These are phyloP conservation scores for Paratilapia polleni DNA, from an alignment of 2,113 vertebrate genomes.

Conservation along the genomic window DNA sequence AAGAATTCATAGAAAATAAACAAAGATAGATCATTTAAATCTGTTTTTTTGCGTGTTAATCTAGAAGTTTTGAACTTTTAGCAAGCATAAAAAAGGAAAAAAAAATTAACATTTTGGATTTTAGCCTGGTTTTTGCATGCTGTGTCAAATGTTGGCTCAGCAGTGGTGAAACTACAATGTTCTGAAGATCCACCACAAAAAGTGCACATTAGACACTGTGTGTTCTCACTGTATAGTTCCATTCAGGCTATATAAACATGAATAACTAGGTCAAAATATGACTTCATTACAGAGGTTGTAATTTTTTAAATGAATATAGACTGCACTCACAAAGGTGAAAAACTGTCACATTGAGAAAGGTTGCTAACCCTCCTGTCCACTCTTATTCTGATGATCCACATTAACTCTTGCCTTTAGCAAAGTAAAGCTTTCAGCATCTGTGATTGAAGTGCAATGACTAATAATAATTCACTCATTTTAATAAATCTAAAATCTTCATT, in stretches of 20 bases:
- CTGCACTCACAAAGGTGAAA: background rate
- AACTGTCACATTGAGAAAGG: background rate
- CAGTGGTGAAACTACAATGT: background rate
- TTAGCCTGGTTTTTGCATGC: no score
- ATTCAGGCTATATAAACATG: background rate
- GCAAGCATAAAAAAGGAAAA: no score
- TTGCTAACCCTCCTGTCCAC: background rate
- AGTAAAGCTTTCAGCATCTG: background rate
- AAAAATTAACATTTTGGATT: no score
- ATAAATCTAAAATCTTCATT: no score
- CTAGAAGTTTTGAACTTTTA: no score
- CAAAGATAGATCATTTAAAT: no score
- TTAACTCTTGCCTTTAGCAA: background rate
- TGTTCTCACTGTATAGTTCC: background rate
- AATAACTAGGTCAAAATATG: background rate
- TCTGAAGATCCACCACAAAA: background rate
- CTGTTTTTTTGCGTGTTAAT: no score
- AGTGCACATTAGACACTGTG: background rate
- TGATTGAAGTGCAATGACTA: background rate
- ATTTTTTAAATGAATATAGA: background rate
- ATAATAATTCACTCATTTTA: no score
- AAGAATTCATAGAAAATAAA: no score
- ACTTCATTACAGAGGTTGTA: background rate
- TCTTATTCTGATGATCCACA: background rate
- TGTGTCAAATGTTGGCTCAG: no score